Evolutionary conservation across 2,888 invertebrate genomes (phyloP).

Genomic region (Monoplex corrugatus): DNA sequence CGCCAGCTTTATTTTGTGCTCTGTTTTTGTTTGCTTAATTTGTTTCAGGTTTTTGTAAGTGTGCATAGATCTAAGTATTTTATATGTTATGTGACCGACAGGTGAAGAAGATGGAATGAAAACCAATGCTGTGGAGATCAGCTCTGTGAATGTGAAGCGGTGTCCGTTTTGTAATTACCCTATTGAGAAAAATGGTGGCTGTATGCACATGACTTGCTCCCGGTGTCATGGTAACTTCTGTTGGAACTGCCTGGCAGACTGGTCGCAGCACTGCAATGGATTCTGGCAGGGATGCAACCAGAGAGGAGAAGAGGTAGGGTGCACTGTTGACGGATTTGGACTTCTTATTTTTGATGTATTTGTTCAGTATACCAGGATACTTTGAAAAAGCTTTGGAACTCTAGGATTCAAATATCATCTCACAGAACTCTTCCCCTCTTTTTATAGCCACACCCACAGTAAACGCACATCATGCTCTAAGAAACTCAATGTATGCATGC

Average conservation of each 20-base stretch:
- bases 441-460: too few species aligned
- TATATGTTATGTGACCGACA: too few species aligned
- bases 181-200: slow-evolving; percentile 66
- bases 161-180: slow-evolving; percentile 64
- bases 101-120: slow-evolving; percentile 33
- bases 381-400: not conserved
- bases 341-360: not conserved
- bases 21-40: too few species aligned
- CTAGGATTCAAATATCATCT: not conserved
- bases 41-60: too few species aligned
- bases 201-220: slow-evolving; percentile 61
- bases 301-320: slow-evolving; percentile 21
- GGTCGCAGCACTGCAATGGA: slow-evolving; percentile 40
- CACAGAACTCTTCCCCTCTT: too few species aligned
- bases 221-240: slow-evolving; percentile 61
- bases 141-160: slow-evolving; percentile 56
- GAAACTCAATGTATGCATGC: not conserved
- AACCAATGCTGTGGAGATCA: not conserved
- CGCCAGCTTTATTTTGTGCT: too few species aligned
- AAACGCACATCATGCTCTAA: too few species aligned
- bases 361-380: not conserved
- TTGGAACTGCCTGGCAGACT: slow-evolving; percentile 61
- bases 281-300: slow-evolving; percentile 40
- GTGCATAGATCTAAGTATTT: too few species aligned
- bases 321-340: not conserved